These are phyloP conservation scores for Subacronicta megacephala DNA, from an alignment of 2,888 invertebrate species.

Conservation along the genomic window DNA sequence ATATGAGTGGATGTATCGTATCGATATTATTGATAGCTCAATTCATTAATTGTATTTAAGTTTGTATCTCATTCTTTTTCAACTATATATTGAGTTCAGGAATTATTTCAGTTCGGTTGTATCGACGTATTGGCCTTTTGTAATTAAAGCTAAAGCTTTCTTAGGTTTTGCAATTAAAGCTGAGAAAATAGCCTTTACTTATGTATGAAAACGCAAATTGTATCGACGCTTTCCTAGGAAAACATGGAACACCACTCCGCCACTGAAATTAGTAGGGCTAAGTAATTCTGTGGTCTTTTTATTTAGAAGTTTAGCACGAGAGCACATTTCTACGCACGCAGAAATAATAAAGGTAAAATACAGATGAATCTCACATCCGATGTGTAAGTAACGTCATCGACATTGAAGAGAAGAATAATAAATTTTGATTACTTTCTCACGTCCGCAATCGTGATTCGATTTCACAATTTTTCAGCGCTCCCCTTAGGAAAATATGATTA, in stretches of 20 bases:
- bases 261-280: conserved; percentile 24
- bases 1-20: too few species aligned
- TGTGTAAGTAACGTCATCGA: conserved; percentile 75
- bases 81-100: neutral
- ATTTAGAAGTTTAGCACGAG: conserved; percentile 15
- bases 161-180: neutral
- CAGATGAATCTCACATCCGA: conserved; percentile 70
- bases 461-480: conserved; percentile 79
- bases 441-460: conserved; percentile 86
- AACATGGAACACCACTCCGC: conserved; percentile 37
- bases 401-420: conserved; percentile 84
- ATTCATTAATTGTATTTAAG: neutral
- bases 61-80: neutral
- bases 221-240: conserved; percentile 19
- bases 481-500: conserved; percentile 79
- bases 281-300: conserved; percentile 19
- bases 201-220: conserved; percentile 18
- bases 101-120: conserved; percentile 1
- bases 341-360: conserved; percentile 56
- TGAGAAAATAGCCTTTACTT: conserved; percentile 11
- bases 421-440: conserved; percentile 88
- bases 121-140: conserved; percentile 1
- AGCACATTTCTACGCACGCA: conserved; percentile 11
- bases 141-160: neutral
- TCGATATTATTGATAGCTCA: neutral